Conservation (phyloP, 2,113 vertebrate genomes). For the Siniperca knerii region DNA sequence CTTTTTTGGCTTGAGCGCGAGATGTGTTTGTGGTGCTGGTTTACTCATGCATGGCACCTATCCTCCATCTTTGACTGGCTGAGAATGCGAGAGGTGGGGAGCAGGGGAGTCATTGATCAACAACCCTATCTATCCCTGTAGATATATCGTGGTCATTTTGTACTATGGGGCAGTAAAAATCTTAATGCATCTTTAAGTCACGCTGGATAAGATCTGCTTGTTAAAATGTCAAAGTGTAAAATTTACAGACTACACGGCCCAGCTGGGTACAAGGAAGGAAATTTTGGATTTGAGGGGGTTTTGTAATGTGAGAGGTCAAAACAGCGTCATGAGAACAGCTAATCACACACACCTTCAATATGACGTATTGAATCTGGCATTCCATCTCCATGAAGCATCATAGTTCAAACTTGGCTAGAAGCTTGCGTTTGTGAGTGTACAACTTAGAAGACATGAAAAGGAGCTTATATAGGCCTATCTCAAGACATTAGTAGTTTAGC, state of each 20-base stretch:
- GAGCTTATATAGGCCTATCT: not conserved
- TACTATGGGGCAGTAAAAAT: constrained; percentile 38
- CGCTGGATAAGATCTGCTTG: constrained; percentile 22
- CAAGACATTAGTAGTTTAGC: constrained; percentile 8
- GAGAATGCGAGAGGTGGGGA: not conserved
- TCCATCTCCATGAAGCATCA: not conserved
- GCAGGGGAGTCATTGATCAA: constrained; percentile 40
- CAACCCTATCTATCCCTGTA: constrained; percentile 31
- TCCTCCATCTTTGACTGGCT: constrained; percentile 8
- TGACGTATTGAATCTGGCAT: not conserved
- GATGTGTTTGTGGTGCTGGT: not conserved
- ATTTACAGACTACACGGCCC: constrained; percentile 13
- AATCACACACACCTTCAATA: constrained; percentile 13
- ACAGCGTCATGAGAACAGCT: not conserved
- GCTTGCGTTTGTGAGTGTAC: not conserved
- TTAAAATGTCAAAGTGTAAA: constrained; percentile 42
- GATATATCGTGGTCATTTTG: constrained; percentile 34
- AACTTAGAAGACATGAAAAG: not conserved
- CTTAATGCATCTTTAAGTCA: constrained; percentile 51
- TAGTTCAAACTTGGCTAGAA: constrained; percentile 6
- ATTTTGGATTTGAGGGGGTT: constrained; percentile 7
- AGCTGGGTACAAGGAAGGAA: not conserved
- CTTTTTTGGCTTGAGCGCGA: not conserved
- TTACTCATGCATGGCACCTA: not conserved
- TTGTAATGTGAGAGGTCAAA: constrained; percentile 5